These are phyloP conservation scores for Achlya flavicornis DNA, from an alignment of 2,888 invertebrate genomes.

Conservation along the genomic window DNA sequence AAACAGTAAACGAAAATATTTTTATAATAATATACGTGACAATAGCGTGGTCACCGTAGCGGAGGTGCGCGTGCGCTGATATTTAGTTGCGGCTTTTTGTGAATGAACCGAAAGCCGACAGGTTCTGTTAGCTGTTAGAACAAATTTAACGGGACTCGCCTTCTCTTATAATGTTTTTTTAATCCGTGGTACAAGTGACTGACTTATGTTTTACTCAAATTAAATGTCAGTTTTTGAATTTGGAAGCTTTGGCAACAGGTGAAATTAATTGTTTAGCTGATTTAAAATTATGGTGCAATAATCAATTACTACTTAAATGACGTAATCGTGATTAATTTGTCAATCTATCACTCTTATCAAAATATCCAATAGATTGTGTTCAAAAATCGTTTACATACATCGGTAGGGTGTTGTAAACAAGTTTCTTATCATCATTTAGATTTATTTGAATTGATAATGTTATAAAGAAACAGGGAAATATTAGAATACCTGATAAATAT, in stretches of 20 bases:
- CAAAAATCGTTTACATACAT: neutral
- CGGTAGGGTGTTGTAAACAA: neutral
- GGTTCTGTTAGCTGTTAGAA: slow-evolving; percentile 68
- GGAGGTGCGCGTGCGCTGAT: slow-evolving; percentile 66
- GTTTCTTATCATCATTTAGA: neutral
- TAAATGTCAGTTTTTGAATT: neutral
- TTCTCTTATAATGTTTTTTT: slow-evolving; percentile 55
- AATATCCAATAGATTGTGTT: neutral
- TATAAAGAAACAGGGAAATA: neutral
- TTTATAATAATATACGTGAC: slow-evolving; percentile 60
- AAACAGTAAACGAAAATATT: slow-evolving; percentile 27
- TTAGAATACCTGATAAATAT: too few relatives aligned
- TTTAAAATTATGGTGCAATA: neutral
- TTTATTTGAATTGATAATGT: neutral
- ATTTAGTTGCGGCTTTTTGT: slow-evolving; percentile 69
- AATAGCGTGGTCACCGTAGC: slow-evolving; percentile 58
- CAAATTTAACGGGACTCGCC: slow-evolving; percentile 74
- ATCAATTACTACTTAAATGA: neutral
- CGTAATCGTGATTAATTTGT: neutral
- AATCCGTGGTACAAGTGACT: slow-evolving; percentile 45
- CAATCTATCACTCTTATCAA: neutral
- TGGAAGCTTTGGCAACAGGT: neutral
- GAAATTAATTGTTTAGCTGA: too few relatives aligned
- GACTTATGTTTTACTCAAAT: slow-evolving; percentile 25
- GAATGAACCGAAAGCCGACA: slow-evolving; percentile 70